Evolutionary conservation across 2,888 invertebrate genomes (phyloP).

Genomic region (Lycia hirtaria): DNA sequence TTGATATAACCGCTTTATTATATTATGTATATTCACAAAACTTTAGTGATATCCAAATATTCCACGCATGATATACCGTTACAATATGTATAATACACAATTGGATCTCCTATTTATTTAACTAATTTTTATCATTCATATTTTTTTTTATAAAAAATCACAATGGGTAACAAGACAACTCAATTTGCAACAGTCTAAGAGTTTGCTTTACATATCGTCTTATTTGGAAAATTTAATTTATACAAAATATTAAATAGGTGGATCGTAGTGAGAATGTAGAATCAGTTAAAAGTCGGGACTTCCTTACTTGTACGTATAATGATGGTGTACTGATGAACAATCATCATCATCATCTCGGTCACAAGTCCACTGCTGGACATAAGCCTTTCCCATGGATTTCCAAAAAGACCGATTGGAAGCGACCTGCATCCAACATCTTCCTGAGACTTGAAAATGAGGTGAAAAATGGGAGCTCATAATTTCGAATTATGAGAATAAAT

Average conservation of each 20-base stretch:
- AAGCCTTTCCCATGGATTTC: too few relatives aligned
- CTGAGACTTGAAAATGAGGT: too few relatives aligned
- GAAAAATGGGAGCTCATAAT: too few relatives aligned
- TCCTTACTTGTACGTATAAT: too few relatives aligned
- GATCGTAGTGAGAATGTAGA: conserved; percentile 34
- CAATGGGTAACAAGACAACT: conserved; percentile 81
- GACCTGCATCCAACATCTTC: too few relatives aligned
- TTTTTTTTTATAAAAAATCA: conserved; percentile 71
- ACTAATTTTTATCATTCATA: conserved; percentile 74
- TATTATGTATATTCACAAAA: conserved; percentile 23
- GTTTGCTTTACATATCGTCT: conserved; percentile 41
- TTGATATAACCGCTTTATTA: conserved; percentile 25
- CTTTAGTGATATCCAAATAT: conserved; percentile 36
- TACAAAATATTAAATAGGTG: conserved; percentile 41
- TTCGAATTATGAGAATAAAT: too few relatives aligned
- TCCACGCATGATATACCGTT: conserved; percentile 39
- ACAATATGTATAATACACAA: conserved; percentile 81
- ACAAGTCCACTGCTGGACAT: too few relatives aligned
- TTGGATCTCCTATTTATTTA: conserved; percentile 85
- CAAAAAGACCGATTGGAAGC: too few relatives aligned
- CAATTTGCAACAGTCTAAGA: conserved; percentile 72
- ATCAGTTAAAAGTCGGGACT: background rate
- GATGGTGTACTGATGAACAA: too few relatives aligned
- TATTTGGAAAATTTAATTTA: conserved; percentile 41
- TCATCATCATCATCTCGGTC: too few relatives aligned